phyloP scores from a whole-genome alignment of 2,113 vertebrate genomes.

The Chionomys nivalis region DNA sequence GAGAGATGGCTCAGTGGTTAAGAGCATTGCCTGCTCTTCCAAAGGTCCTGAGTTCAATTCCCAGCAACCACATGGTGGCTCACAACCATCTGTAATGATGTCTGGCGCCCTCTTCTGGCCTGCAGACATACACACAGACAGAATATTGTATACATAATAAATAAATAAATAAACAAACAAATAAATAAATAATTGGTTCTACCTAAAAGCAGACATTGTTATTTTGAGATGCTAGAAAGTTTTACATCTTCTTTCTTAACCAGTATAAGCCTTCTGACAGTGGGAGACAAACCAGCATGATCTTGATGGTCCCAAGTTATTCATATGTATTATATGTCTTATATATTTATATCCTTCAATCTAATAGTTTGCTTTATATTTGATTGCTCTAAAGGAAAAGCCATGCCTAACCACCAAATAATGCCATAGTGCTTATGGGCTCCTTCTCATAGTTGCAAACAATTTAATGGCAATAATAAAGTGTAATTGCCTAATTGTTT shows the following conservation, averaged over 20 bases:
- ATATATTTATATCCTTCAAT: background rate
- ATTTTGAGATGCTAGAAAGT: background rate
- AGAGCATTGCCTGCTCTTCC: too few species aligned
- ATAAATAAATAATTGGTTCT: too few species aligned
- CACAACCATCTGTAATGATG: too few species aligned
- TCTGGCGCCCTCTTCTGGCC: too few species aligned
- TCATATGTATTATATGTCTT: background rate
- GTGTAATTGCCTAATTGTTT: background rate
- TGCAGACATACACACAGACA: too few species aligned
- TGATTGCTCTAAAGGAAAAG: background rate
- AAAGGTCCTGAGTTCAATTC: too few species aligned
- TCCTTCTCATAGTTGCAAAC: background rate
- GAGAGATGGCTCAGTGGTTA: too few species aligned
- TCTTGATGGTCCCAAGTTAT: background rate
- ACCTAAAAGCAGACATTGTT: constrained; percentile 28
- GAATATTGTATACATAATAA: too few species aligned
- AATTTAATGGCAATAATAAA: constrained; percentile 1
- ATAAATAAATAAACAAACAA: too few species aligned
- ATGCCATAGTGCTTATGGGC: background rate
- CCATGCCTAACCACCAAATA: background rate
- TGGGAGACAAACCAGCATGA: background rate
- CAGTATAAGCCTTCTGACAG: background rate
- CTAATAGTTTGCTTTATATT: background rate
- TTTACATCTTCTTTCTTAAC: constrained; percentile 38
- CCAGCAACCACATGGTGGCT: too few species aligned